phyloP scores from a whole-genome alignment of 2,797 vertebrate species.

The Moxostoma hubbsi region DNA sequence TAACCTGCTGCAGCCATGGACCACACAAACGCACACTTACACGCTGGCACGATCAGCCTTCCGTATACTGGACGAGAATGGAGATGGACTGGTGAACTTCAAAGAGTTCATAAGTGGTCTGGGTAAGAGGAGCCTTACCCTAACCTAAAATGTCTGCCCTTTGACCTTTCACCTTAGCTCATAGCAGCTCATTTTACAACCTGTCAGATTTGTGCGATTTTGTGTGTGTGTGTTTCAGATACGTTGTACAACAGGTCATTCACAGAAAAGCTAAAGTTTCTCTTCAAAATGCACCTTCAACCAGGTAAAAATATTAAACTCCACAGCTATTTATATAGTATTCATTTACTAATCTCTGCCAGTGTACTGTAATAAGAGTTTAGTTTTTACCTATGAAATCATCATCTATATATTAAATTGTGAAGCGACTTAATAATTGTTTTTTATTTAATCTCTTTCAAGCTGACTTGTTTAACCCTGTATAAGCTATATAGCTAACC shows the following conservation, averaged over 20 bases:
- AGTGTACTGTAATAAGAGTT: background rate
- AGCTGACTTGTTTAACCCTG: background rate
- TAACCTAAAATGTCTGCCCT: constrained; percentile 25
- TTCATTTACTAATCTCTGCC: background rate
- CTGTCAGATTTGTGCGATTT: constrained; percentile 24
- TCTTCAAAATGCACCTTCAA: constrained; percentile 96
- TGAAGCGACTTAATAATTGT: too few relatives aligned
- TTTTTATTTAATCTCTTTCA: background rate
- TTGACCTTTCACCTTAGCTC: constrained; percentile 6
- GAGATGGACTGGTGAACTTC: constrained; percentile 91
- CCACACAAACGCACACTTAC: constrained; percentile 80
- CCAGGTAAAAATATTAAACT: constrained; percentile 81
- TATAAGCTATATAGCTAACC: background rate
- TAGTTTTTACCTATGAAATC: background rate
- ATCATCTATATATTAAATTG: background rate
- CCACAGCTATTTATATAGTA: background rate
- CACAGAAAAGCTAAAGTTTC: constrained; percentile 94
- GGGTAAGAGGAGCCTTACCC: constrained; percentile 72
- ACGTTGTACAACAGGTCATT: constrained; percentile 90
- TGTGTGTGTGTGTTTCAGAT: constrained; percentile 75
- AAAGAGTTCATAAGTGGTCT: constrained; percentile 90
- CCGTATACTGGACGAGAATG: constrained; percentile 88
- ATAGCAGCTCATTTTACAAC: constrained; percentile 1
- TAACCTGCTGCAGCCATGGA: constrained; percentile 91
- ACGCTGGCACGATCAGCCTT: constrained; percentile 89